Conservation (phyloP, 2,113 vertebrate species). For the Ellobius talpinus region DNA sequence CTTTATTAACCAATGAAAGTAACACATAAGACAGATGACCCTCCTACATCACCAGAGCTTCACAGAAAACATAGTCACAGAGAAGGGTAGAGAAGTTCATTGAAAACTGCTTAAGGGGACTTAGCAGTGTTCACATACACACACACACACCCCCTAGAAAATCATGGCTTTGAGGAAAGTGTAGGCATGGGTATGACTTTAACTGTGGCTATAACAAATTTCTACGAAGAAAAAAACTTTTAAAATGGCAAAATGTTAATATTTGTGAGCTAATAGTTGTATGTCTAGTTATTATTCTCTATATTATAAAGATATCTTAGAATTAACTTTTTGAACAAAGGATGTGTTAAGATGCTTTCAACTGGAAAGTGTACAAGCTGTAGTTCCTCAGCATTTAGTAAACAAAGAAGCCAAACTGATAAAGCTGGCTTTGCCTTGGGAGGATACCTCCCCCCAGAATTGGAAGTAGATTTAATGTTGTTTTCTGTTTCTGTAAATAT, state of each 20-base stretch:
- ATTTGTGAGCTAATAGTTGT: background rate
- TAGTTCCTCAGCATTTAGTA: background rate
- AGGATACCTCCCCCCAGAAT: background rate
- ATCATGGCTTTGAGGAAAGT: background rate
- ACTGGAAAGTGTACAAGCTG: no score
- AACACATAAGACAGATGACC: no score
- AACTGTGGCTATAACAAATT: background rate
- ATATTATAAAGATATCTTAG: background rate
- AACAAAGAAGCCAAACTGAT: background rate
- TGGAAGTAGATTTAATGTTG: background rate
- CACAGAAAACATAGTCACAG: background rate
- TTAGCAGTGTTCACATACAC: background rate
- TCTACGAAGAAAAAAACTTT: background rate
- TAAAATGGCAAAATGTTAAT: slow-evolving; percentile 24
- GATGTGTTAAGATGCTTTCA: background rate
- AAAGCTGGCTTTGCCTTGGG: background rate
- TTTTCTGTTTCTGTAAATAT: background rate
- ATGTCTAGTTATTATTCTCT: slow-evolving; percentile 19
- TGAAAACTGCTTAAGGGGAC: background rate
- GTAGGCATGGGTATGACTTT: background rate
- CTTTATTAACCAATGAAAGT: no score
- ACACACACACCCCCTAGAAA: background rate
- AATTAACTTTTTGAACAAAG: background rate
- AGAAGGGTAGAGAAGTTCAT: background rate
- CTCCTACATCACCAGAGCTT: no score